Conservation (phyloP, 92 coral and sea anemone species). For the Blastomussa wellsi region DNA sequence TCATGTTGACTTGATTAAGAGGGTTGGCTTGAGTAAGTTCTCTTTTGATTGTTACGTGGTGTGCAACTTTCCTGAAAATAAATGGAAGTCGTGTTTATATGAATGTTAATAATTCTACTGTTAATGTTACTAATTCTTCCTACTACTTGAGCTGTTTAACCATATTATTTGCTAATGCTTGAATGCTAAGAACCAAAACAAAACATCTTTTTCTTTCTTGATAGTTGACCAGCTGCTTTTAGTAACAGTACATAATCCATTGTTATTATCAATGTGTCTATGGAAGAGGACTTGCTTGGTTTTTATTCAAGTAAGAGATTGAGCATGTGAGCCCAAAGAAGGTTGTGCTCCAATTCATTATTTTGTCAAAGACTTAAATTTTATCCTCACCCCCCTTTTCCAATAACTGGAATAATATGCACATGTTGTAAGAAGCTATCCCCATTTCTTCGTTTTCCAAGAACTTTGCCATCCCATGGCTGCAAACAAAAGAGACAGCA, state of each 20-base stretch:
- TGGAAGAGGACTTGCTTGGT: neutral
- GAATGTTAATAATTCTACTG: neutral
- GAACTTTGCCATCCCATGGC: slow-evolving; percentile 84
- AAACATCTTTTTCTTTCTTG: no score
- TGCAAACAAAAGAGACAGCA: slow-evolving; percentile 29
- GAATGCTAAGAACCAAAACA: no score
- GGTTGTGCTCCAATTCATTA: no score
- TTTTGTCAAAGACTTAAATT: neutral
- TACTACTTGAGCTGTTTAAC: no score
- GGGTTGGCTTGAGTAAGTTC: slow-evolving; percentile 82
- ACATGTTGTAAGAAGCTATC: slow-evolving; percentile 83
- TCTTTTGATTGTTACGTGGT: slow-evolving; percentile 91
- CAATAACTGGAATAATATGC: slow-evolving; percentile 92
- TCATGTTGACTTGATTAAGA: slow-evolving; percentile 67
- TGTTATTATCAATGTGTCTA: neutral
- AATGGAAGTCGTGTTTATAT: neutral
- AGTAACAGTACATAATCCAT: neutral
- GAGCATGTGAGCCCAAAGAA: neutral
- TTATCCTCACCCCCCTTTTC: slow-evolving; percentile 93
- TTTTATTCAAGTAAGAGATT: neutral
- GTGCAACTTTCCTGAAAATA: slow-evolving; percentile 79
- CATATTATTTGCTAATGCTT: no score
- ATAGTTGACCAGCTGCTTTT: neutral
- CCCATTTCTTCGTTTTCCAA: slow-evolving; percentile 87
- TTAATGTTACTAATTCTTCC: neutral